Evolutionary conservation across 1,140 invertebrate species (phyloP), one percentile per base, ranked within the genome.

Genomic region (Melitaea cinxia): DNA sequence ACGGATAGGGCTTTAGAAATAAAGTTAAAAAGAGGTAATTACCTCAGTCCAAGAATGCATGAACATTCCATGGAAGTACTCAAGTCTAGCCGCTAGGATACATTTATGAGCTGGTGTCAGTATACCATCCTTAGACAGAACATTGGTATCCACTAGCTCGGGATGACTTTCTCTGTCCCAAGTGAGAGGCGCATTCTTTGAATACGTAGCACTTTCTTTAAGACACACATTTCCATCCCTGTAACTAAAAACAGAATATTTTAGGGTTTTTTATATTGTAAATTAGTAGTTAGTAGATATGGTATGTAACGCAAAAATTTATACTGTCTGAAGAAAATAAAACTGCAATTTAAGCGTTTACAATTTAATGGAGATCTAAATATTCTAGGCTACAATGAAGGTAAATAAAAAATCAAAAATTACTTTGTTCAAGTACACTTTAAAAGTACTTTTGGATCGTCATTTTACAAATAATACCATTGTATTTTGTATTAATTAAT

Each of bases 21-120:
- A 4, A 28, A 28, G 3, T 4, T 28, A 28, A 4, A 28, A 33
- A 10, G 12, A 33, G 12, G 7, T 7, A 42, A 17, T 58, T 37
- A 94, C 94, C 90, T 94, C 94, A 56, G 93, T 92, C 95, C 95
- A 96, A 59, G 93, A 92, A 72, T 93, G 92, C 60, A 93, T 92
- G 68, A 96, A 93, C 94, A 96, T 95, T 67, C 93, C 94, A 50
- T 93, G 89, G 83, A 96, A 97, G 85, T 96, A 96, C 49, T 96
- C 95, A 3, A 95, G 84, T 56, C 95, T 80, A 1, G 95, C 94
- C 0, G 93, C 92, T 17, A 96, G 85, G 37, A 97, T 89, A 83
- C 95, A 96, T 67, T 94, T 95, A 79, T 97, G 95, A 35, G 94
- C 95, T 2, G 91, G 81, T 45, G 95, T 85, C n/a, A 87, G 70